These are phyloP conservation scores for Leucophenga varia DNA, from an alignment of 1,140 invertebrate species.

Conservation along the genomic window DNA sequence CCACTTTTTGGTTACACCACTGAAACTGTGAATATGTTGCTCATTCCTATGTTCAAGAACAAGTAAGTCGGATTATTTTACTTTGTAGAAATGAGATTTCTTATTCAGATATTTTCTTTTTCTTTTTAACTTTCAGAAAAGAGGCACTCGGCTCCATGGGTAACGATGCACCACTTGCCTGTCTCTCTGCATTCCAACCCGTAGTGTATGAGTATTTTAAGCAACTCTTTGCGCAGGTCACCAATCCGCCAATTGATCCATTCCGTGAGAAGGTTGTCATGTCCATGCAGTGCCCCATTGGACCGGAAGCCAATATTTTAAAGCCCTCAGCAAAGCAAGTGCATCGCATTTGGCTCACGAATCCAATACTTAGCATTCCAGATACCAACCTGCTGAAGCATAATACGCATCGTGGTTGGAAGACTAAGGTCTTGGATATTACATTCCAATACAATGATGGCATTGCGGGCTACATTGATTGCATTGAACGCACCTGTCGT, in stretches of 20 bases:
- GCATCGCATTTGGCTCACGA: conserved; percentile 87
- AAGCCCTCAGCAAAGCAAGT: conserved; percentile 88
- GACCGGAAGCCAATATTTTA: conserved; percentile 92
- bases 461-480: conserved; percentile 71
- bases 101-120: neutral
- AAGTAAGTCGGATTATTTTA: conserved; percentile 58
- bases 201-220: conserved; percentile 98
- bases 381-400: conserved; percentile 87
- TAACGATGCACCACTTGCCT: conserved; percentile 96
- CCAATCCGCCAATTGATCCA: conserved; percentile 99
- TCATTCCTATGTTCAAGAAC: conserved; percentile 95
- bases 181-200: conserved; percentile 92
- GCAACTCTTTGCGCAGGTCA: conserved; percentile 99
- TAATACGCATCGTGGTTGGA: conserved; percentile 88
- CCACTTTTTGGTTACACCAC: conserved; percentile 92
- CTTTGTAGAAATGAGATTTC: neutral
- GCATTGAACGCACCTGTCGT: conserved; percentile 76
- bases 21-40: conserved; percentile 91
- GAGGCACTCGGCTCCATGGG: conserved; percentile 99
- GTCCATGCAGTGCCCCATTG: conserved; percentile 90
- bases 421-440: conserved; percentile 87
- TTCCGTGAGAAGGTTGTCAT: conserved; percentile 99
- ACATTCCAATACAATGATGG: conserved; percentile 78
- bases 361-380: conserved; percentile 90
- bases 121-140: conserved; percentile 68